These are phyloP conservation scores for Gastrophysa polygoni DNA, from an alignment of 2,888 invertebrate species.

Conservation along the genomic window DNA sequence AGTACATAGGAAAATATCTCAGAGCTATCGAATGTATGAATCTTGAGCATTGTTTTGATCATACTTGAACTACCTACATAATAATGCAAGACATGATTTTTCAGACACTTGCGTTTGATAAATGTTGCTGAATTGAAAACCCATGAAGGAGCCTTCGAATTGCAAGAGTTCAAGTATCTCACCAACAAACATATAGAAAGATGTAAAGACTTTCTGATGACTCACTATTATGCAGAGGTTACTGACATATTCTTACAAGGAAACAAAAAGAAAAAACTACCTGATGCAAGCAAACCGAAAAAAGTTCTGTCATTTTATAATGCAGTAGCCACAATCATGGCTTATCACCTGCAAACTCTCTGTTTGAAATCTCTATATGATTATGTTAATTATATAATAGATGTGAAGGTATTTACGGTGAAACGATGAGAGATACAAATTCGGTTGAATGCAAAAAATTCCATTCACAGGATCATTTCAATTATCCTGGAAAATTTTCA, in stretches of 20 bases:
- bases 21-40: too few relatives aligned
- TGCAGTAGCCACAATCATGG: constrained; percentile 86
- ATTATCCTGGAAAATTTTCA: too few relatives aligned
- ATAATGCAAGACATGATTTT: too few relatives aligned
- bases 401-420: constrained; percentile 73
- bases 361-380: constrained; percentile 80
- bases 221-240: constrained; percentile 70
- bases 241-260: constrained; percentile 71
- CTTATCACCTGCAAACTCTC: constrained; percentile 81
- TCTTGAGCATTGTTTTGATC: too few relatives aligned
- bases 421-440: too few relatives aligned
- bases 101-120: constrained; percentile 67
- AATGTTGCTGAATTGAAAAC: constrained; percentile 65
- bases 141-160: constrained; percentile 69
- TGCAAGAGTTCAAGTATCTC: constrained; percentile 66
- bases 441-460: too few relatives aligned
- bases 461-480: too few relatives aligned
- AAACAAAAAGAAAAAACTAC: constrained; percentile 70
- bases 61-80: too few relatives aligned
- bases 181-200: constrained; percentile 68
- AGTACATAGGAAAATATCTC: too few relatives aligned
- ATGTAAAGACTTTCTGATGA: constrained; percentile 69
- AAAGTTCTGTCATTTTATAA: constrained; percentile 81
- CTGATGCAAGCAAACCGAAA: constrained; percentile 68
- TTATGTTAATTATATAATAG: constrained; percentile 77